A percentile compares a stretch with the other conserved stretches of the same genome.
Conservation (phyloP, 1,140 invertebrate species). For the Pemphigus obesinymphae region DNA sequence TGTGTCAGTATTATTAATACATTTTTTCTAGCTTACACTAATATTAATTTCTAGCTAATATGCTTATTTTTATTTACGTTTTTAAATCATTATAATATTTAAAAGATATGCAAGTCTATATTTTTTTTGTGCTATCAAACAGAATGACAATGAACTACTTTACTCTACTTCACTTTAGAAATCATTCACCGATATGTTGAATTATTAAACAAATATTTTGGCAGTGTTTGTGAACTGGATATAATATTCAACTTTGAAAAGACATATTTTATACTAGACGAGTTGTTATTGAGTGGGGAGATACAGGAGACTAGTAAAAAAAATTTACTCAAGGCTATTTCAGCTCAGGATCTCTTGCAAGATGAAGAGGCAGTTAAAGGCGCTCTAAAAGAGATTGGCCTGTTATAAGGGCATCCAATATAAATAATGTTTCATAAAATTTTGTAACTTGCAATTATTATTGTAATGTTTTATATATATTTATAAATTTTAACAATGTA, state of each 20-base stretch:
- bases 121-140: slow-evolving; percentile 98
- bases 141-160: slow-evolving; percentile 94
- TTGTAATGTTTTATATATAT: slow-evolving; percentile 22
- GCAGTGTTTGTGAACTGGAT: slow-evolving; percentile 98
- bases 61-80: no score
- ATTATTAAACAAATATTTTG: slow-evolving; percentile 98
- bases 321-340: slow-evolving; percentile 97
- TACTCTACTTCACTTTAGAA: slow-evolving; percentile 94
- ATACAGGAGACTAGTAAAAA: slow-evolving; percentile 99
- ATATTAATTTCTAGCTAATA: no score
- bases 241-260: slow-evolving; percentile 99
- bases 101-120: slow-evolving; percentile 99
- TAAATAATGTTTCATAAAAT: slow-evolving; percentile 23
- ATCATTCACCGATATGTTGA: slow-evolving; percentile 99
- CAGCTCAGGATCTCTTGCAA: slow-evolving; percentile 96
- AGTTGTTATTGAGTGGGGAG: slow-evolving; percentile 93
- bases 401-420: slow-evolving; percentile 53
- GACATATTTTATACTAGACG: slow-evolving; percentile 98
- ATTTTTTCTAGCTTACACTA: no score
- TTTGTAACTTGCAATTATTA: slow-evolving; percentile 20
- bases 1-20: no score
- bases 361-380: slow-evolving; percentile 86
- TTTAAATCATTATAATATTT: no score
- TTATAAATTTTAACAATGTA: slow-evolving; percentile 33
- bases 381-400: slow-evolving; percentile 74